Percentiles rank a stretch among this genome's conserved stretches.
phyloP scores from a whole-genome alignment of 2,113 vertebrate species.

The Dolichotis patagonum region DNA sequence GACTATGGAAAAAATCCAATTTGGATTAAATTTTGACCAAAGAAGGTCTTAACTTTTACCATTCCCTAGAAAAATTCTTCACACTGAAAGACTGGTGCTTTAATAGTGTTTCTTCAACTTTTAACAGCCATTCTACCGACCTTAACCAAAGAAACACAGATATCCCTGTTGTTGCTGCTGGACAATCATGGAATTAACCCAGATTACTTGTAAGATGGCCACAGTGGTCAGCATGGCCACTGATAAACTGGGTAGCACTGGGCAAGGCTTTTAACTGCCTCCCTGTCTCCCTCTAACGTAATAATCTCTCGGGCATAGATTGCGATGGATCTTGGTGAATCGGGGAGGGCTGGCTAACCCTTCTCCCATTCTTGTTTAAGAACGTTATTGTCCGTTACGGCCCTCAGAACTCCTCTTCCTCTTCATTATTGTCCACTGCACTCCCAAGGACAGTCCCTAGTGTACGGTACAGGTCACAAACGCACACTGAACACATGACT shows the following conservation, averaged over 20 bases:
- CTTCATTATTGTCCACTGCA: background rate
- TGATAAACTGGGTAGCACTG: background rate
- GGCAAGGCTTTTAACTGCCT: background rate
- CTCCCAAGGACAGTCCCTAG: background rate
- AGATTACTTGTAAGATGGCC: conserved; percentile 14
- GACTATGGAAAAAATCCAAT: background rate
- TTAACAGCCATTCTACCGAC: background rate
- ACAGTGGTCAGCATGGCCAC: background rate
- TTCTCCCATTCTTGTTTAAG: background rate
- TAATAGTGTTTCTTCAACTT: background rate
- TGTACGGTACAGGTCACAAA: background rate
- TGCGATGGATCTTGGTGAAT: background rate
- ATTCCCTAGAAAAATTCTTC: background rate
- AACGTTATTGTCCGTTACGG: background rate
- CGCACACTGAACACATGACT: background rate
- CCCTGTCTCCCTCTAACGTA: background rate
- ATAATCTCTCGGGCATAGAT: background rate
- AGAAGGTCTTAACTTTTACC: background rate
- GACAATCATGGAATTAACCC: background rate
- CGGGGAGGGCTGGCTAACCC: background rate
- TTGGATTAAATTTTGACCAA: background rate
- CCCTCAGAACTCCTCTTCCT: background rate
- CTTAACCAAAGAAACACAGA: background rate
- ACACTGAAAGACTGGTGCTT: background rate
- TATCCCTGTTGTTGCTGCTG: background rate